Conservation (phyloP, 2,113 vertebrate species). For the Passer montanus region DNA sequence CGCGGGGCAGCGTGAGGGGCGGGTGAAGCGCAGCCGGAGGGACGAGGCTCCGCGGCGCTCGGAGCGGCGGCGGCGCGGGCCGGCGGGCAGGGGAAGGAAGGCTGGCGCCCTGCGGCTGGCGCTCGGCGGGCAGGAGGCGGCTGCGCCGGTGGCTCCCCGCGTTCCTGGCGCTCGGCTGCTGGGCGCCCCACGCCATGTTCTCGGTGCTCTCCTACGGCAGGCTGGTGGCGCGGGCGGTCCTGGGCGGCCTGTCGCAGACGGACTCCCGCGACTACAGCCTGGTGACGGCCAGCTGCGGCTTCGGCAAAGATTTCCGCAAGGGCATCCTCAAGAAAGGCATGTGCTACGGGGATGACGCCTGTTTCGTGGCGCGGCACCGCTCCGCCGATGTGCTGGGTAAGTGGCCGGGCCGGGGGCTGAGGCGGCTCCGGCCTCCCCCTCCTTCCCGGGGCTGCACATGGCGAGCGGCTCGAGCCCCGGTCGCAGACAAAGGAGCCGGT, state of each 20-base stretch:
- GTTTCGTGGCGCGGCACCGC: slow-evolving; percentile 91
- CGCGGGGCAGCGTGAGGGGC: neutral
- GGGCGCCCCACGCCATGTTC: slow-evolving; percentile 87
- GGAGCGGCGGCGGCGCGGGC: neutral
- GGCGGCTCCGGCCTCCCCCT: neutral
- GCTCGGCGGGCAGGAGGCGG: slow-evolving; percentile 30
- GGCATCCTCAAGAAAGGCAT: slow-evolving; percentile 98
- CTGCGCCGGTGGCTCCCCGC: slow-evolving; percentile 46
- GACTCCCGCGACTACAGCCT: slow-evolving; percentile 94
- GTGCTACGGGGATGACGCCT: slow-evolving; percentile 98
- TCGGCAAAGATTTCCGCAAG: slow-evolving; percentile 99
- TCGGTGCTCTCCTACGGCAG: slow-evolving; percentile 97
- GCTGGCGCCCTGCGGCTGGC: slow-evolving; percentile 63
- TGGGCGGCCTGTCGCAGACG: slow-evolving; percentile 95
- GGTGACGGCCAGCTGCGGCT: slow-evolving; percentile 94
- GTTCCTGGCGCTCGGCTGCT: slow-evolving; percentile 57
- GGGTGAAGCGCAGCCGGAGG: neutral
- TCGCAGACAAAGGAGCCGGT: neutral
- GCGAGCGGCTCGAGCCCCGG: neutral
- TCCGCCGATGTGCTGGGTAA: slow-evolving; percentile 94
- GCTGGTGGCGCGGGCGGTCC: slow-evolving; percentile 95
- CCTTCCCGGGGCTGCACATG: neutral
- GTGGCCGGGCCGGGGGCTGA: slow-evolving; percentile 13
- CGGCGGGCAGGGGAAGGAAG: neutral
- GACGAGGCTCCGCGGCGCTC: slow-evolving; percentile 29